These are phyloP conservation scores for Hymenochirus boettgeri DNA, from an alignment of 2,113 vertebrate genomes.

Conservation along the genomic window DNA sequence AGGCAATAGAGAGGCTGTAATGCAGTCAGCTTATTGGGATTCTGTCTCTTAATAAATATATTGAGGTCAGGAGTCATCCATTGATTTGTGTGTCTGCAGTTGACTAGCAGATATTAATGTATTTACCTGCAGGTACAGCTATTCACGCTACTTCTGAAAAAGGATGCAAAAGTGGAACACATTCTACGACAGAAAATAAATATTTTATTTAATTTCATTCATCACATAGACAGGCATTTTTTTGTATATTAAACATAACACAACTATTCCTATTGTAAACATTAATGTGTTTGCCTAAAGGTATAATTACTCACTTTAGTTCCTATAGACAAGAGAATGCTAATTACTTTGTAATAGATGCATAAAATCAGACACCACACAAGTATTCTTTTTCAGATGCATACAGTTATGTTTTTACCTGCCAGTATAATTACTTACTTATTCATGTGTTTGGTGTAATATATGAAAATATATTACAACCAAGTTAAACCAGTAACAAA, in stretches of 20 bases:
- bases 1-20: background rate
- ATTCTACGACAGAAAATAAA: background rate
- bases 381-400: no score
- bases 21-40: conserved; percentile 1
- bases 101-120: background rate
- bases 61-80: conserved; percentile 3
- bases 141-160: background rate
- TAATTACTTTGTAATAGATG: no score
- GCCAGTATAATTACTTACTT: no score
- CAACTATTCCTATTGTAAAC: no score
- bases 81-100: background rate
- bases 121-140: background rate
- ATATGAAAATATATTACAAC: no score
- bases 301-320: no score
- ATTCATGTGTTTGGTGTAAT: no score
- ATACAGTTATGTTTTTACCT: no score
- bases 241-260: background rate
- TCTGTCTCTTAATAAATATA: background rate
- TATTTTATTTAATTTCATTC: background rate
- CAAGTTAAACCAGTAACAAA: no score
- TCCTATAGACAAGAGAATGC: no score
- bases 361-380: no score
- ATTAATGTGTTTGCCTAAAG: no score
- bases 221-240: background rate
- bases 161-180: background rate